Conservation (phyloP, 2,888 invertebrate genomes). For the Caenorhabditis japonica region DNA sequence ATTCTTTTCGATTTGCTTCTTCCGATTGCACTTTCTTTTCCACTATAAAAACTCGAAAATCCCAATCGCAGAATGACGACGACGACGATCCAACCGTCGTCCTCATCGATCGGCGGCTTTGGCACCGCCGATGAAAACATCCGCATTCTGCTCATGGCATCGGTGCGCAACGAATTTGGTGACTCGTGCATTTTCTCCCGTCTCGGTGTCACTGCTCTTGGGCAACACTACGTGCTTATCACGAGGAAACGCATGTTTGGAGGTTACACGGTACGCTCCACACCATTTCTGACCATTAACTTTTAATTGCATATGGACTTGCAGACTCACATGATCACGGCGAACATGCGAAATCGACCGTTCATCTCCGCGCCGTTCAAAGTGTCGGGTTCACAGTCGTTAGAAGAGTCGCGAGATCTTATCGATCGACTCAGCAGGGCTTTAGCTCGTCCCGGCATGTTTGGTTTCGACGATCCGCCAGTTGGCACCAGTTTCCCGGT, state of each 20-base stretch:
- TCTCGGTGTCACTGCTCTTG: constrained; percentile 55
- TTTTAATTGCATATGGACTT: constrained; percentile 1
- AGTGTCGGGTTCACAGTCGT: constrained; percentile 34
- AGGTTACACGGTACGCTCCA: constrained; percentile 51
- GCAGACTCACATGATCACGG: constrained; percentile 60
- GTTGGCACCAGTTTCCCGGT: constrained; percentile 46
- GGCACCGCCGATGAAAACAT: constrained; percentile 42
- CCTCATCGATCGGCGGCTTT: constrained; percentile 32
- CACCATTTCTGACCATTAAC: not conserved
- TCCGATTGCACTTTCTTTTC: not conserved
- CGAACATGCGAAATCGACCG: constrained; percentile 60
- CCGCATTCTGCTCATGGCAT: constrained; percentile 44
- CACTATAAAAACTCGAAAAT: not conserved
- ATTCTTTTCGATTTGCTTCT: not conserved
- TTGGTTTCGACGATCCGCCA: constrained; percentile 53
- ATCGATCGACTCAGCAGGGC: constrained; percentile 36
- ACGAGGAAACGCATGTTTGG: constrained; percentile 54
- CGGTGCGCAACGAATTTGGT: constrained; percentile 51
- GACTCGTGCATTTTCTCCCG: constrained; percentile 44
- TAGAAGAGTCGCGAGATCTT: constrained; percentile 53
- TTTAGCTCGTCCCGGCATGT: constrained; percentile 40
- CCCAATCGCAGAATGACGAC: constrained; percentile 2
- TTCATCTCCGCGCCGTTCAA: constrained; percentile 60
- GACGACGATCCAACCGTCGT: constrained; percentile 16
- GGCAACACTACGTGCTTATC: constrained; percentile 57